phyloP scores from a whole-genome alignment of 92 coral and sea anemone genomes.

The Palythoa caribaeorum region DNA sequence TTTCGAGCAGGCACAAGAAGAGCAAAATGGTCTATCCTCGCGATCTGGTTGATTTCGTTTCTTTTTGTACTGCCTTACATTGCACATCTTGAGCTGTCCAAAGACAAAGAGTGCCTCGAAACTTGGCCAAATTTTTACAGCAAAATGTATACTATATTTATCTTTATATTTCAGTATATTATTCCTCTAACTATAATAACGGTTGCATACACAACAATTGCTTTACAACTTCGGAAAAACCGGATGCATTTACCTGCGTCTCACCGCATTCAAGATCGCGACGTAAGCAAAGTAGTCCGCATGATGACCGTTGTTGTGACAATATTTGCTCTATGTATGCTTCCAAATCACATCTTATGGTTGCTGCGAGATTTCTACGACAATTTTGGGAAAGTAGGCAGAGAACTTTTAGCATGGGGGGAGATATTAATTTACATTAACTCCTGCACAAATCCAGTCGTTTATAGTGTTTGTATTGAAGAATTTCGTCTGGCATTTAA shows the following conservation, averaged over 20 bases:
- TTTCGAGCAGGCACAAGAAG: constrained; percentile 69
- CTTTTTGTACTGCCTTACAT: constrained; percentile 76
- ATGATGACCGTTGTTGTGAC: constrained; percentile 85
- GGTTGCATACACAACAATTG: constrained; percentile 75
- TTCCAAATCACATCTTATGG: constrained; percentile 91
- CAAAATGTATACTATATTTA: constrained; percentile 70
- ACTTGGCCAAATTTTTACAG: constrained; percentile 78
- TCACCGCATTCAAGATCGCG: constrained; percentile 83
- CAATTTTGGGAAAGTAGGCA: constrained; percentile 24
- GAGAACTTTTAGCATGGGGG: constrained; percentile 79
- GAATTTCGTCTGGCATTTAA: constrained; percentile 88
- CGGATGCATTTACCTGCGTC: constrained; percentile 75
- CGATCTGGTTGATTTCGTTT: constrained; percentile 73
- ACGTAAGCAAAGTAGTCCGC: constrained; percentile 81
- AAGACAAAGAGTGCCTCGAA: constrained; percentile 73
- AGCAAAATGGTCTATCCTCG: constrained; percentile 67
- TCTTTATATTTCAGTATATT: constrained; percentile 81
- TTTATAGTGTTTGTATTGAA: constrained; percentile 88
- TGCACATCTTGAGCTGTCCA: constrained; percentile 52
- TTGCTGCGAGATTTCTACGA: constrained; percentile 69
- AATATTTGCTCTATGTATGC: constrained; percentile 85
- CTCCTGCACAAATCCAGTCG: constrained; percentile 89
- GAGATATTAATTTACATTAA: constrained; percentile 83
- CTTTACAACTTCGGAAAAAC: constrained; percentile 69
- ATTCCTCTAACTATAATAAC: constrained; percentile 84